Conservation (phyloP, 2,797 vertebrate genomes). For the Tachyglossus aculeatus region DNA sequence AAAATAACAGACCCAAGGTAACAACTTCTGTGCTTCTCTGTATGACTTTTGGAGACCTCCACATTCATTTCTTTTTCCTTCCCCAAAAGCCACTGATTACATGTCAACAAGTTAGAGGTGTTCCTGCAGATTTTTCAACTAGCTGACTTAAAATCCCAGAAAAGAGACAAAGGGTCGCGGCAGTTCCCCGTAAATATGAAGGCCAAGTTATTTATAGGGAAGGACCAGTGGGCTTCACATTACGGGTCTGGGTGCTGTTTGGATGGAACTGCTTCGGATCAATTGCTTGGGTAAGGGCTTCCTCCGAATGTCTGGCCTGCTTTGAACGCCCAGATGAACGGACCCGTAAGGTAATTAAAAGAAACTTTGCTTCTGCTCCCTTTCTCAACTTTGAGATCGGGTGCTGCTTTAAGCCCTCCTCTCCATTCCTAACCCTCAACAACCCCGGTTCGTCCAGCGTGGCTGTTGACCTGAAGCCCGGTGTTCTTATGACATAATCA, state of each 20-base stretch:
- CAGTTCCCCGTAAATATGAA: slow-evolving; percentile 55
- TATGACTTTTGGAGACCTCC: no score
- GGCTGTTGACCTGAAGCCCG: neutral
- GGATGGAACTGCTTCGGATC: slow-evolving; percentile 68
- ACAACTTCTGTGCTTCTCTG: no score
- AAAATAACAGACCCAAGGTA: no score
- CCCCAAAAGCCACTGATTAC: slow-evolving; percentile 25
- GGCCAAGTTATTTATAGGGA: slow-evolving; percentile 65
- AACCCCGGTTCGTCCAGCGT: neutral
- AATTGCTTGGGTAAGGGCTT: slow-evolving; percentile 61
- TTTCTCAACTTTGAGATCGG: neutral
- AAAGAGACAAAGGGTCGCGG: slow-evolving; percentile 66
- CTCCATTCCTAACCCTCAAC: neutral
- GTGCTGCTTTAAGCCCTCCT: neutral
- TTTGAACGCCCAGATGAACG: slow-evolving; percentile 60
- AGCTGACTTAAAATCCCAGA: slow-evolving; percentile 70
- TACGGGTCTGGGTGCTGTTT: slow-evolving; percentile 67
- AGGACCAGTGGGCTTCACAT: slow-evolving; percentile 60
- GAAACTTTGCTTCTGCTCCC: neutral
- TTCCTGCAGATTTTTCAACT: slow-evolving; percentile 61
- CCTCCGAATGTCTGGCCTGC: slow-evolving; percentile 48
- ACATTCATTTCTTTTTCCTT: no score
- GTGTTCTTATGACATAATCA: neutral
- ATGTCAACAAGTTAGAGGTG: slow-evolving; percentile 65
- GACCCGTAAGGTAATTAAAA: neutral